Evolutionary conservation across 2,888 invertebrate species (phyloP).

Genomic region (Norana najaformis): DNA sequence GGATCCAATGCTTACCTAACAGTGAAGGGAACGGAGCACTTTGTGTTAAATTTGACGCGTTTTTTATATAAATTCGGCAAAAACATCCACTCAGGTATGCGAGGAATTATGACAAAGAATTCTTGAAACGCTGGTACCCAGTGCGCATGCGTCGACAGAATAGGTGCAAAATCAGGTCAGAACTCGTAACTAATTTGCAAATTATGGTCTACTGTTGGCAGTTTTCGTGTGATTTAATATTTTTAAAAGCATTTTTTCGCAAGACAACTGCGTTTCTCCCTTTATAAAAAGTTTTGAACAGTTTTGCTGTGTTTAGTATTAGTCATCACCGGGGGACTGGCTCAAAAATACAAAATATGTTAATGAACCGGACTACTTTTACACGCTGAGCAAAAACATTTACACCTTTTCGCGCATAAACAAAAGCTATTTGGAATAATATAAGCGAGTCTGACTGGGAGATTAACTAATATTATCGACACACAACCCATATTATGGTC

Average conservation of each 20-base stretch:
- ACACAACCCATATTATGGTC: neutral
- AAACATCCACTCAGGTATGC: constrained; percentile 25
- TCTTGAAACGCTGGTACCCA: neutral
- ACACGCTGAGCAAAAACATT: constrained; percentile 20
- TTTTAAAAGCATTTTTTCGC: neutral
- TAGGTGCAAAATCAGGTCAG: neutral
- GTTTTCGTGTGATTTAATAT: neutral
- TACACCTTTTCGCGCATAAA: neutral
- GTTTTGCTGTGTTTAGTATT: constrained; percentile 5
- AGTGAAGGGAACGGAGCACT: constrained; percentile 4
- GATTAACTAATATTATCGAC: neutral
- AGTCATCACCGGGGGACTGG: constrained; percentile 1
- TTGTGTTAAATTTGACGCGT: neutral
- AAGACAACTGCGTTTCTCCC: neutral
- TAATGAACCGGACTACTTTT: constrained; percentile 16
- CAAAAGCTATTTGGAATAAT: neutral
- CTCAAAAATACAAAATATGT: neutral
- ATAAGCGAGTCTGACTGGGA: neutral
- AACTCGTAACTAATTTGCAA: neutral
- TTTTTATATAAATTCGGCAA: neutral
- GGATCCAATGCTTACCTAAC: neutral
- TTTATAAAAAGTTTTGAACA: constrained; percentile 17
- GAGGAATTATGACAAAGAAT: constrained; percentile 29
- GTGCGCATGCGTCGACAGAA: constrained; percentile 28
- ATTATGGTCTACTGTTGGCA: neutral